Evolutionary conservation across 2,797 vertebrate species (phyloP).

Genomic region (Lithobates sylvaticus): DNA sequence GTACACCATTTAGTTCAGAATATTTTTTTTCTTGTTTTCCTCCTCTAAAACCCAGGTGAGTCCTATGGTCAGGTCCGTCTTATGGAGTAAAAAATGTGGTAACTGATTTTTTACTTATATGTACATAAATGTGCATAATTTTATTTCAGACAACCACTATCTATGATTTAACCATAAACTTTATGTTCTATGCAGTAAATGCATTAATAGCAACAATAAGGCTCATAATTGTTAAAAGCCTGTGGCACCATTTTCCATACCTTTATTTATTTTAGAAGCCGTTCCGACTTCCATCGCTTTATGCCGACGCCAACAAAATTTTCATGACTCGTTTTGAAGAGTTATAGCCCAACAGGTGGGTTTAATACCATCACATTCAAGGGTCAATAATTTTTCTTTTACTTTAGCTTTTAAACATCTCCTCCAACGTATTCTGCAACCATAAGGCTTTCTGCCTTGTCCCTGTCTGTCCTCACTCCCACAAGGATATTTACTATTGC

Average conservation of each 20-base stretch:
- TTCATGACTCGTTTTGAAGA: constrained; percentile 55
- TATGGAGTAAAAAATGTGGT: too few species aligned
- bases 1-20: too few species aligned
- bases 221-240: background rate
- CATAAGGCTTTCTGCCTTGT: constrained; percentile 53
- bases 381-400: constrained; percentile 53
- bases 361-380: constrained; percentile 35
- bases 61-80: too few species aligned
- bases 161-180: too few species aligned
- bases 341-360: constrained; percentile 54
- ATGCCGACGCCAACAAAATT: constrained; percentile 47
- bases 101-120: too few species aligned
- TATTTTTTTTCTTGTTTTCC: too few species aligned
- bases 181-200: background rate
- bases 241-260: background rate
- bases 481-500: constrained; percentile 61
- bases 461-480: constrained; percentile 60
- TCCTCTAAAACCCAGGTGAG: too few species aligned
- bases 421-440: constrained; percentile 49
- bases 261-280: constrained; percentile 32
- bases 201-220: background rate
- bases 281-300: constrained; percentile 29
- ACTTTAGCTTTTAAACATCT: constrained; percentile 57
- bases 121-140: too few species aligned
- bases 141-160: too few species aligned